phyloP scores from a whole-genome alignment of 64 coral and sea anemone species.

The Pachyseris speciosa region DNA sequence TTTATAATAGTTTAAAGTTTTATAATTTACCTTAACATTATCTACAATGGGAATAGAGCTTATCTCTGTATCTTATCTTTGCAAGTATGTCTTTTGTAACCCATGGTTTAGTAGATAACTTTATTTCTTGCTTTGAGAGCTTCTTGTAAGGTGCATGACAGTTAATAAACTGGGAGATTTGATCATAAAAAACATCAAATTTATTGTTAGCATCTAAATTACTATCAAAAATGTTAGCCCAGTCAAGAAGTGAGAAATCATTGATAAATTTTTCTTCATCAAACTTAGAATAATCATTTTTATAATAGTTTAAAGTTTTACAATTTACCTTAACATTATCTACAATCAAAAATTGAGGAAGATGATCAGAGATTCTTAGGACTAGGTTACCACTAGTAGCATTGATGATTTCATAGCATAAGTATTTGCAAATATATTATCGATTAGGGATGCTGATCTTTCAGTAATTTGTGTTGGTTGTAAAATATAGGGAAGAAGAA shows the following conservation, averaged over 20 bases:
- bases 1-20: too few relatives aligned
- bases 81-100: too few relatives aligned
- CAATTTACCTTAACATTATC: constrained; percentile 53
- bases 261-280: constrained; percentile 42
- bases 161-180: constrained; percentile 22
- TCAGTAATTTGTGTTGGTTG: constrained; percentile 66
- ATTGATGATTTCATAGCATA: too few relatives aligned
- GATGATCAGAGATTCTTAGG: constrained; percentile 38
- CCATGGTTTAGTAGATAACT: too few relatives aligned
- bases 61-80: too few relatives aligned
- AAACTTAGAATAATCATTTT: constrained; percentile 48
- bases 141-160: constrained; percentile 27
- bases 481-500: constrained; percentile 58
- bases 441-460: constrained; percentile 60
- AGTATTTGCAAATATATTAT: constrained; percentile 70
- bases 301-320: constrained; percentile 49
- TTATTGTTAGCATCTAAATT: constrained; percentile 36
- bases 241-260: constrained; percentile 23
- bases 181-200: constrained; percentile 48
- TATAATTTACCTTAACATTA: too few relatives aligned
- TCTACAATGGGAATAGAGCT: too few relatives aligned
- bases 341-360: constrained; percentile 51
- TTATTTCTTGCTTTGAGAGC: constrained; percentile 53
- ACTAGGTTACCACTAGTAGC: background rate
- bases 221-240: background rate